Evolutionary conservation across 64 coral and sea anemone genomes (phyloP).

Genomic region (Acropora tenuis): DNA sequence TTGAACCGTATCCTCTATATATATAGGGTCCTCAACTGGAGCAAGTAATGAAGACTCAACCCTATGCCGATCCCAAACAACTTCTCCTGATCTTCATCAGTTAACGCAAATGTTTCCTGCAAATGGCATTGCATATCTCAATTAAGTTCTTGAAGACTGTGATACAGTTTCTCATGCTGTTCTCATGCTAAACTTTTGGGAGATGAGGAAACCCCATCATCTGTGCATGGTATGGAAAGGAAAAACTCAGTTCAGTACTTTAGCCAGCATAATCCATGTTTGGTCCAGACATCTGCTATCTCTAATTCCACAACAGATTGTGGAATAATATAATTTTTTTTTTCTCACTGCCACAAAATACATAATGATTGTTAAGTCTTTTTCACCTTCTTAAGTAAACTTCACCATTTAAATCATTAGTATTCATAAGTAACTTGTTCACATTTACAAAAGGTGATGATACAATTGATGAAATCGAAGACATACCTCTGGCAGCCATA

Average conservation of each 20-base stretch:
- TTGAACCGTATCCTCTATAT: background rate
- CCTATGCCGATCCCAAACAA: constrained; percentile 11
- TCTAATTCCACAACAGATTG: constrained; percentile 7
- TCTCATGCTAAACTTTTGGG: background rate
- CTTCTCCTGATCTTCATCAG: background rate
- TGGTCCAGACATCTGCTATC: constrained; percentile 3
- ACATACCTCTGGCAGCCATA: constrained; percentile 6
- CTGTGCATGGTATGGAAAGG: constrained; percentile 9
- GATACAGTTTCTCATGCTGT: constrained; percentile 8
- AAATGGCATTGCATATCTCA: constrained; percentile 6
- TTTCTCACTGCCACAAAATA: constrained; percentile 9
- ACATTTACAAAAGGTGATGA: constrained; percentile 7
- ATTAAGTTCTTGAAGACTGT: background rate
- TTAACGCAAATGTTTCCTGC: background rate
- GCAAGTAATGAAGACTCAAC: background rate
- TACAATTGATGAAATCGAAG: constrained; percentile 3
- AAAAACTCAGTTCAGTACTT: constrained; percentile 13
- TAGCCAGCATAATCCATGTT: constrained; percentile 5
- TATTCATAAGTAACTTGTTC: constrained; percentile 9
- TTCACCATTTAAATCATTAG: background rate
- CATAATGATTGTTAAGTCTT: constrained; percentile 8
- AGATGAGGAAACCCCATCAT: constrained; percentile 11
- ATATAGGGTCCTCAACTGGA: background rate
- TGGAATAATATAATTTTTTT: constrained; percentile 1
- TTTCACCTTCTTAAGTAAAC: constrained; percentile 1